These are phyloP conservation scores for Jaculus jaculus DNA, from an alignment of 2,113 vertebrate species.

Conservation along the genomic window DNA sequence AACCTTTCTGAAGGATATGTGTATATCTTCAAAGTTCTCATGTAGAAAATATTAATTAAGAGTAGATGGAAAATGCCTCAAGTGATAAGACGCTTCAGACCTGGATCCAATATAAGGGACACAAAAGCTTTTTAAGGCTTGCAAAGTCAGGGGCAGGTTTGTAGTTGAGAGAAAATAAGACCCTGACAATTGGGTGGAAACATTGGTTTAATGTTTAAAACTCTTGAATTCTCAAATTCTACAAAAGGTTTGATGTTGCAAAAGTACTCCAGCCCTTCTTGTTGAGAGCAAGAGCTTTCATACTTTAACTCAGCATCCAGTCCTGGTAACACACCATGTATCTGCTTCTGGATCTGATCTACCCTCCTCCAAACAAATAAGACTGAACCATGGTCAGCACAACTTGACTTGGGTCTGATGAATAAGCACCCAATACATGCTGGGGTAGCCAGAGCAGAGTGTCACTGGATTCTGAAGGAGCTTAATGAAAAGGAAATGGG, in stretches of 20 bases:
- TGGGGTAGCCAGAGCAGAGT: neutral
- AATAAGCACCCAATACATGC: neutral
- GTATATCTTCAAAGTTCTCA: neutral
- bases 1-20: neutral
- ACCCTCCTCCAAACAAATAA: neutral
- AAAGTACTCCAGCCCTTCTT: neutral
- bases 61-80: too few species aligned
- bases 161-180: neutral
- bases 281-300: neutral
- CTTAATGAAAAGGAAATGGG: neutral
- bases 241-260: neutral
- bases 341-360: neutral
- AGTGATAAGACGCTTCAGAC: neutral
- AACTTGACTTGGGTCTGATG: too few species aligned
- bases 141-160: neutral
- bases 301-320: neutral
- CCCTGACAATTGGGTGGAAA: too few species aligned
- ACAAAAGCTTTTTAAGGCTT: neutral
- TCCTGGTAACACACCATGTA: neutral
- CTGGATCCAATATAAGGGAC: neutral
- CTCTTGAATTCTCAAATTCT: neutral
- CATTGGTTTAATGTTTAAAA: neutral
- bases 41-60: neutral
- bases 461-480: neutral
- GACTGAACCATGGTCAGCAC: rapidly evolving